Evolutionary conservation across 2,113 vertebrate genomes (phyloP).

Genomic region (Lontra canadensis): DNA sequence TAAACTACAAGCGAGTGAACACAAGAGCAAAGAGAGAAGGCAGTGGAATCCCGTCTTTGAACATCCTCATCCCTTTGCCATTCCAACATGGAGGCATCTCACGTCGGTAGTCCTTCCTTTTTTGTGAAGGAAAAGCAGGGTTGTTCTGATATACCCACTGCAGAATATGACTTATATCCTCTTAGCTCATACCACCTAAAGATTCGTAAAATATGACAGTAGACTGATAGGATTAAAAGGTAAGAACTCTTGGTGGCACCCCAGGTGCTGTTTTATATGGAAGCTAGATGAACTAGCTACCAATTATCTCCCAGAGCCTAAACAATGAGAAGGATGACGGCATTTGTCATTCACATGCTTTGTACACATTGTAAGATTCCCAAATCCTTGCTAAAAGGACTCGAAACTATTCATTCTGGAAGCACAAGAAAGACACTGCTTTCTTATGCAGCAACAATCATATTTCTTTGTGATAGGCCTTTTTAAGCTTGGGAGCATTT

Average conservation of each 20-base stretch:
- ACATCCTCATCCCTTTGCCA: background rate
- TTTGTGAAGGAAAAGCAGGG: background rate
- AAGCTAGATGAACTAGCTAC: background rate
- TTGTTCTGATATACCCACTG: background rate
- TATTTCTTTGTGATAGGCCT: constrained; percentile 29
- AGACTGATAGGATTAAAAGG: background rate
- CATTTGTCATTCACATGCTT: constrained; percentile 21
- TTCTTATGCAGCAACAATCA: background rate
- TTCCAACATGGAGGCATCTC: background rate
- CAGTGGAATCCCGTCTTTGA: background rate
- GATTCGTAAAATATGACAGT: background rate
- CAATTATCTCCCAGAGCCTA: constrained; percentile 12
- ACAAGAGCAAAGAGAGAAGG: background rate
- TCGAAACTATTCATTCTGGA: constrained; percentile 25
- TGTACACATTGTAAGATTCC: background rate
- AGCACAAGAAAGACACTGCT: constrained; percentile 29
- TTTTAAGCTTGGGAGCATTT: constrained; percentile 30
- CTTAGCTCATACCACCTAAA: background rate
- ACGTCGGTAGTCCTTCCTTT: background rate
- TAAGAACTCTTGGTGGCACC: background rate
- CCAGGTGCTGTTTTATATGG: background rate
- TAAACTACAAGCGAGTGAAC: background rate
- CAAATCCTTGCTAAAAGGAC: background rate
- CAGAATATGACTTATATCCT: background rate
- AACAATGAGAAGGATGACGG: background rate